Evolutionary conservation across 2,113 vertebrate species (phyloP), one percentile per base, ranked within the genome.

Genomic region (Perca schrenkii): DNA sequence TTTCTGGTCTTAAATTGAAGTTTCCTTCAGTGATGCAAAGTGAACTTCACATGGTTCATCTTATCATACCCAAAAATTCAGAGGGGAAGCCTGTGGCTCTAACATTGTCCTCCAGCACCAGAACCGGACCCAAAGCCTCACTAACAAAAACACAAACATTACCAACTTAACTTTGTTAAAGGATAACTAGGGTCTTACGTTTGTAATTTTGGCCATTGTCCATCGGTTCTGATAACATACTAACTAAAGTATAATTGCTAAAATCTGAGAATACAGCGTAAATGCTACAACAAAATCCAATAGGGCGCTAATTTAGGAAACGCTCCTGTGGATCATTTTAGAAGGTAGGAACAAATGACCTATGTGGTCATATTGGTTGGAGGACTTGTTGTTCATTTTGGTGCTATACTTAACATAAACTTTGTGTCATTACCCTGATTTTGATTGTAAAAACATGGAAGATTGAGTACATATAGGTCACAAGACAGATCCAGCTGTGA

Each of bases 401-500:
- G 40, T 56, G 31, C 2, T 49, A 6, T 40, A 49, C 12, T 63
- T 46, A 7, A 47, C 28, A 56, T 63, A 14, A 49, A 72, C 40
- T 47, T 62, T 40, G 7, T 70, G 62, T 78, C 31, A 34, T 22
- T 31, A 12, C 4, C 22, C 40, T 53, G 34, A 72, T 19, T 64
- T 13, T 15, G 2, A 28, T 68, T 65, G 40, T 28, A 63, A 54
- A 57, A 70, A 66, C 1, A 7, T 40, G 31, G 22, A 50, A 36
- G 40, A 22, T 7, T 53, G n/a, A 80, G 34, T 21, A 7, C 47
- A 68, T 19, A 6, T n/a, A 40, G 58, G 16, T 82, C 61, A 72
- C 17, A 17, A 58, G 69, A 78, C 5, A 3, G 53, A 22, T 85
- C 77, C 77, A 88, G 68, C 84, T 88, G 77, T 85, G 81, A 78